phyloP scores from a whole-genome alignment of 2,888 invertebrate species.

The Orthosia incerta region DNA sequence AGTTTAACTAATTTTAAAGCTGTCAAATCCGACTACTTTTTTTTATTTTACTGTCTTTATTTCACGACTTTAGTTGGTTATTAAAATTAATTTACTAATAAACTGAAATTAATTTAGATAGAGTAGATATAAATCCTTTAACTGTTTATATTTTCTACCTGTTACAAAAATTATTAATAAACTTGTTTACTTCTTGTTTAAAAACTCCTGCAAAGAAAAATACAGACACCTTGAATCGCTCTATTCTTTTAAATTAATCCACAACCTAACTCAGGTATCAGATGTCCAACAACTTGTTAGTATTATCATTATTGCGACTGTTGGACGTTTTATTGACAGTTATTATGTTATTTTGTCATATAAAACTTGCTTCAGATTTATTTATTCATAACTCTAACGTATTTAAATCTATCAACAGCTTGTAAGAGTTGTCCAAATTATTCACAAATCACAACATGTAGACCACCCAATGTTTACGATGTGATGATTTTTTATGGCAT shows the following conservation, averaged over 20 bases:
- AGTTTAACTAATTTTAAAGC: no score
- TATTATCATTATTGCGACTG: conserved; percentile 80
- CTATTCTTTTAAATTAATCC: conserved; percentile 61
- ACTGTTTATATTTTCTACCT: background rate
- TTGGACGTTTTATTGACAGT: conserved; percentile 79
- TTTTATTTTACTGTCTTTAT: no score
- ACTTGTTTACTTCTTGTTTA: background rate
- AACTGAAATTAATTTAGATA: background rate
- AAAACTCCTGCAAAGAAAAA: background rate
- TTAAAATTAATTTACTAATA: background rate
- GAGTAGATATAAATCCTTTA: accelerated
- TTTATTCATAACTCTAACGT: conserved; percentile 64
- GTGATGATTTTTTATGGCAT: conserved; percentile 42
- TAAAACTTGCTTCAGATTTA: conserved; percentile 70
- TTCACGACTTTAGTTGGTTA: background rate
- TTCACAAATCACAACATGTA: conserved; percentile 51
- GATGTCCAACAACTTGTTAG: conserved; percentile 80
- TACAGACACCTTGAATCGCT: background rate
- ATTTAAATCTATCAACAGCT: conserved; percentile 60
- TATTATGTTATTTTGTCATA: conserved; percentile 77
- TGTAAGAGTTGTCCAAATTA: conserved; percentile 33
- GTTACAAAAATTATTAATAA: background rate
- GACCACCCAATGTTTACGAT: conserved; percentile 64
- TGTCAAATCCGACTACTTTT: no score
- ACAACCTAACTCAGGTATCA: conserved; percentile 74